Percentiles rank a stretch among this genome's conserved stretches.
Evolutionary conservation across 2,888 invertebrate genomes (phyloP).

Genomic region (Meandrusa payeni): DNA sequence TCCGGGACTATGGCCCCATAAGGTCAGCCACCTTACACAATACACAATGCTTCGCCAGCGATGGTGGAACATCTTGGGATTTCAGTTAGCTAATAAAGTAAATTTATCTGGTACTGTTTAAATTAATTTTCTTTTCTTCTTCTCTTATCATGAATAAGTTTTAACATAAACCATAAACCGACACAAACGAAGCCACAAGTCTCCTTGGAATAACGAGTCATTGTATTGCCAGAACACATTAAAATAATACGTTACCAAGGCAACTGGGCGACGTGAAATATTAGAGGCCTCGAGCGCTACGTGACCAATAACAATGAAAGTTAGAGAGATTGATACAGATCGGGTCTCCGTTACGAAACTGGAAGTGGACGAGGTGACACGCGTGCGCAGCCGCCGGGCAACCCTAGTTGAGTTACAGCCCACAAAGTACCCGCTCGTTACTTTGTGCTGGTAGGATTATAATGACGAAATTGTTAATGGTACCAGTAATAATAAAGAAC

Average conservation of each 20-base stretch:
- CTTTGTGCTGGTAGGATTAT: constrained; percentile 6
- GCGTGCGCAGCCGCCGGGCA: constrained; percentile 16
- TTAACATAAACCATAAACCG: too few relatives aligned
- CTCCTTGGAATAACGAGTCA: too few relatives aligned
- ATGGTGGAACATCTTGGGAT: too few relatives aligned
- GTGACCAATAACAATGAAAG: constrained; percentile 22
- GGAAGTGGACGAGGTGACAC: constrained; percentile 11
- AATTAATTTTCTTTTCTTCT: too few relatives aligned
- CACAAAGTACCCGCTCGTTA: neutral
- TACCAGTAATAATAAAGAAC: too few relatives aligned
- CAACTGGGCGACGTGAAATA: constrained; percentile 7
- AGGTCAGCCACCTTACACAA: too few relatives aligned
- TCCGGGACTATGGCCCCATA: too few relatives aligned
- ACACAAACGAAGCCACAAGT: too few relatives aligned
- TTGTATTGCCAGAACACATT: constrained; percentile 2
- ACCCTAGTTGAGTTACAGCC: constrained; percentile 6
- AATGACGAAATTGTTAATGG: constrained; percentile 5
- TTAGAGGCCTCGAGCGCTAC: constrained; percentile 14
- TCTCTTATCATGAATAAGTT: too few relatives aligned
- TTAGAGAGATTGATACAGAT: constrained; percentile 21
- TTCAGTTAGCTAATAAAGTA: too few relatives aligned
- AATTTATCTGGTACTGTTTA: too few relatives aligned
- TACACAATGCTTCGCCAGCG: too few relatives aligned
- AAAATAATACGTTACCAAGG: constrained; percentile 2
- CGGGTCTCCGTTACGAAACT: constrained; percentile 11